Evolutionary conservation across 2,113 vertebrate genomes (phyloP).

Genomic region (Myiagra hebetior): DNA sequence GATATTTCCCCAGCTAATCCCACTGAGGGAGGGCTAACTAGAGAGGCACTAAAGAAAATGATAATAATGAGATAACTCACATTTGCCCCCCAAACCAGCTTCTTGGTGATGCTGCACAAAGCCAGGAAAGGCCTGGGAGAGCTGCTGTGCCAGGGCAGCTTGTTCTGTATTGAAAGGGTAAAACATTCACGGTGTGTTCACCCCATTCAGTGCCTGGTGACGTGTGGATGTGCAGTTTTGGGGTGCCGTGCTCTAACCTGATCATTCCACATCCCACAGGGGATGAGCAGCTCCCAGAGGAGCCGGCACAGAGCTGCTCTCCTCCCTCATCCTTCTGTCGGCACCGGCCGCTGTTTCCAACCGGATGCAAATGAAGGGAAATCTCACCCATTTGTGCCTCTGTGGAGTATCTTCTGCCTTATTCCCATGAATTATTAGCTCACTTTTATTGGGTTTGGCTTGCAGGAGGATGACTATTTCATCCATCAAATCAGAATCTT

Average conservation of each 20-base stretch:
- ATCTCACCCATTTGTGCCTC: constrained; percentile 15
- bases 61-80: background rate
- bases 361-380: constrained; percentile 19
- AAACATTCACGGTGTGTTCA: fast-evolving
- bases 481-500: constrained; percentile 73
- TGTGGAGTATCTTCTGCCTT: constrained; percentile 50
- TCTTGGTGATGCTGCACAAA: background rate
- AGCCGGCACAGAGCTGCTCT: background rate
- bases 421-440: constrained; percentile 59
- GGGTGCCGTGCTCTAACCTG: background rate
- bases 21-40: background rate
- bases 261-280: fast-evolving
- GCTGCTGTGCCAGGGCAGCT: background rate
- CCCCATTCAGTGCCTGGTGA: no score
- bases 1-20: background rate
- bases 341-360: background rate
- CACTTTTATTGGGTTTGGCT: constrained; percentile 74
- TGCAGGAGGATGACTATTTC: constrained; percentile 66
- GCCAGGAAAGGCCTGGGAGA: background rate
- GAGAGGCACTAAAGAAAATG: background rate
- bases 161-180: background rate
- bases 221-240: fast-evolving
- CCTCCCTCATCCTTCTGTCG: background rate
- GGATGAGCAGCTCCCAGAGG: background rate
- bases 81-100: background rate